phyloP scores from a whole-genome alignment of 2,113 vertebrate genomes.

The Podilymbus podiceps region DNA sequence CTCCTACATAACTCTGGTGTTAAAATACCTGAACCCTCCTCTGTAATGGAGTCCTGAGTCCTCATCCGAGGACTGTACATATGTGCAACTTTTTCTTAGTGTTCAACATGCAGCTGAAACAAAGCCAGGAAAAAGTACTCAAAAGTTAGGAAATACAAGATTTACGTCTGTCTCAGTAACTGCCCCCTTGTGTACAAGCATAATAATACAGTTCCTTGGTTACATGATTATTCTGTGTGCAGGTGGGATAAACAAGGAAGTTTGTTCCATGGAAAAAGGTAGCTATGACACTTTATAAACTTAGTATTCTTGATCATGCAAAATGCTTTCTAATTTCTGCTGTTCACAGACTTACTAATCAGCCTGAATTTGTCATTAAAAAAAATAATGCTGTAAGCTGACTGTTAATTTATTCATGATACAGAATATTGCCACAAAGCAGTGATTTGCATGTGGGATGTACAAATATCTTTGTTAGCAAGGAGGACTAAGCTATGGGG shows the following conservation, averaged over 20 bases:
- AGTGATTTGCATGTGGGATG: neutral
- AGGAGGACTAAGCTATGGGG: neutral
- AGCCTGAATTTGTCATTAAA: neutral
- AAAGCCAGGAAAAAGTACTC: neutral
- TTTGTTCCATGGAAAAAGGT: neutral
- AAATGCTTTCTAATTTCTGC: neutral
- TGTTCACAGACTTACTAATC: neutral
- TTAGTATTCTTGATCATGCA: neutral
- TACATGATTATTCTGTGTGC: neutral
- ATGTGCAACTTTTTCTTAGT: neutral
- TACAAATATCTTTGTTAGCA: neutral
- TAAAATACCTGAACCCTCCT: neutral
- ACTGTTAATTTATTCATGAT: neutral
- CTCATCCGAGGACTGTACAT: neutral
- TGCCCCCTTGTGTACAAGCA: conserved; percentile 40
- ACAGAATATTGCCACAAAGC: neutral
- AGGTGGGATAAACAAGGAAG: neutral
- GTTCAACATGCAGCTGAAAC: neutral
- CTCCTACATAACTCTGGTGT: neutral
- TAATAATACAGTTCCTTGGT: neutral
- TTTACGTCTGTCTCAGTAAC: neutral
- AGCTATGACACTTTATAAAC: neutral
- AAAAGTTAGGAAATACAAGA: neutral
- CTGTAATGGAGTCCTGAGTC: neutral
- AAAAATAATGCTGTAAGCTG: neutral